Base-by-base conservation (phyloP, 92 coral and sea anemone genomes). In the Actinernus sp. region DNA sequence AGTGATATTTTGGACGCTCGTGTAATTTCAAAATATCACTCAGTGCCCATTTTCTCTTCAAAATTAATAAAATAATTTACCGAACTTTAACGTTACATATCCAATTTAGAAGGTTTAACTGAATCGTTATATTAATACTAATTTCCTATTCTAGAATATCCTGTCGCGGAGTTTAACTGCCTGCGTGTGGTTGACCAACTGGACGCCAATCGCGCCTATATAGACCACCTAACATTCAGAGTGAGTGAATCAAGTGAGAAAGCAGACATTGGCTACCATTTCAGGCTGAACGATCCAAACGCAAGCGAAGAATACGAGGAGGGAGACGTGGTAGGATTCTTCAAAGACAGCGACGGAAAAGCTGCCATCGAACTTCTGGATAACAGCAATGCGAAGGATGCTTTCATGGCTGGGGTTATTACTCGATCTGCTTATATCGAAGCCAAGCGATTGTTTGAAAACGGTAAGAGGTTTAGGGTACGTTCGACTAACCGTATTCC, bases 281-380 rank as follows among this genome's bases (percentile, higher is more conserved):
- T 95, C 24, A 76, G 51, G 60, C 68, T 95, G 10, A 84, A 61
- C 50, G 83, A 88, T 32, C 80, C 88, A 5, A 71, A 63, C n/a
- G 64, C 74, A 26, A 86, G 74, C 28, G 85, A 66, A 7, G 90
- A 84, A 17, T 86, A 83, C 63, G 87, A 84, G 30, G 99, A 95
- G 75, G 98, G 98, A 41, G 97, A 94, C 16, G 86, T 94, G 28
- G 97, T 94, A 25, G 98, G 95, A 0, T 94, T 94, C 68, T 90
- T 73, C 65, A 78, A 82, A 61, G 97, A 82, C 14, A 91, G 85
- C 26, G 71, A 93, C 13, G 97, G 93, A 4, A 51, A 63, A 24
- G 55, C 93, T 0, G 51, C 73, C 29, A 90, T 93, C 22, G 88
- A 90, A 22, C 71, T 83, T 0, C 61, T 93, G 30, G 78, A 89